Conservation (phyloP, 2,113 vertebrate species). For the Podocnemis expansa region DNA sequence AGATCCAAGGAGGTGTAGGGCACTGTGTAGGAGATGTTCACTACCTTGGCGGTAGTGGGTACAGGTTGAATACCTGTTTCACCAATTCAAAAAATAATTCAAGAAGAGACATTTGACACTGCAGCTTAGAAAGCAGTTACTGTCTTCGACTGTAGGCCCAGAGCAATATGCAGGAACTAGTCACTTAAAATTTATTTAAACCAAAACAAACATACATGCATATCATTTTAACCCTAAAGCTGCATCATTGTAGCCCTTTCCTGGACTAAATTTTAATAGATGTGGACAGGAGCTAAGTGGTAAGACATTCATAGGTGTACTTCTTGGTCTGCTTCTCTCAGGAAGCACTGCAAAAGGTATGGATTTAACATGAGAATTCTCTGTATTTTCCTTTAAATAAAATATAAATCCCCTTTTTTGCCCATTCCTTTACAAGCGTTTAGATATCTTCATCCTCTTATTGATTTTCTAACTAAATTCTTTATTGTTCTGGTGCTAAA, state of each 20-base stretch:
- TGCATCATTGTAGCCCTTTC: neutral
- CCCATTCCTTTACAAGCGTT: neutral
- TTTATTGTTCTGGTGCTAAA: neutral
- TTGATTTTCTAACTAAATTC: neutral
- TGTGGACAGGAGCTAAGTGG: neutral
- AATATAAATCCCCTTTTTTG: neutral
- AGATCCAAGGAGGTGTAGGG: too few species aligned
- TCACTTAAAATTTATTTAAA: too few species aligned
- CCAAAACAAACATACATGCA: neutral
- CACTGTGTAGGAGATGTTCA: too few species aligned
- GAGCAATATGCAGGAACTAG: too few species aligned
- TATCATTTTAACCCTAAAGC: neutral
- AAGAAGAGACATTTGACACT: too few species aligned
- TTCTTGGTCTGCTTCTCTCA: neutral
- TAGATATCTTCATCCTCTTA: neutral
- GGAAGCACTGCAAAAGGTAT: neutral
- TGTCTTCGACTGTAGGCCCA: too few species aligned
- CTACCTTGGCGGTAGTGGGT: neutral
- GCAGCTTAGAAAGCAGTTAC: too few species aligned
- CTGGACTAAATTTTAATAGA: too few species aligned
- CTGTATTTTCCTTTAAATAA: neutral
- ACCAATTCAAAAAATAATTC: neutral
- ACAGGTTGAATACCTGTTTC: neutral
- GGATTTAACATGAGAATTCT: neutral
- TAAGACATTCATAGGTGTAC: neutral